Base-by-base conservation (phyloP, 2,113 vertebrate genomes). In the Thymallus thymallus region DNA sequence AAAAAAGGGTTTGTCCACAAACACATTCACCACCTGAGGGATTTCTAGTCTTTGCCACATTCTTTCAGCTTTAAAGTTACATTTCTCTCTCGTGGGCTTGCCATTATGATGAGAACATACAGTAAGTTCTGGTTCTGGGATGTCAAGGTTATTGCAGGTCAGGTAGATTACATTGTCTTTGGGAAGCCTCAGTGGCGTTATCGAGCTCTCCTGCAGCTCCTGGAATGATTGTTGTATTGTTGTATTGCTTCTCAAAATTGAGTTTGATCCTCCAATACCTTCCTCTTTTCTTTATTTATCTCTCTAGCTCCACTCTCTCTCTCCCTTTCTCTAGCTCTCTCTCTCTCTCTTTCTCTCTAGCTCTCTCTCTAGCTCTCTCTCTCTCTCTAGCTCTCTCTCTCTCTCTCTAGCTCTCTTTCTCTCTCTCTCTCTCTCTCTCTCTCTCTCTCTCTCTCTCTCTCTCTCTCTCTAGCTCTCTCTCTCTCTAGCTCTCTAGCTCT, bases 151-250 rank as follows among this genome's bases (percentile, higher is more conserved):
- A 20, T 30, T 41, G 55, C 22, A 30, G 55, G 24, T 71, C 60
- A 86, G 84, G 75, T 76, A 81, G 79, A 87, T 88, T 86, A 87
- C 76, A 72, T 77, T 73, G 65, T 80, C 72, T 51, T 81, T 61
- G 77, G 76, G 78, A 79, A 81, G 77, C 77, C 78, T 80, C 73
- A 56, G 79, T 69, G 68, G 74, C 85, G 82, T 84, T 68, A 76
- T 79, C 16, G 3, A 41, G 35, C 35, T 41, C 9, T 41, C 35
- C 26, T 26, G 26, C 26, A 26, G 26, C 26, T 26, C 26, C 9
- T 41, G 35, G 35, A 41, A 41, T 86, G 74, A 24, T n/a, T 70
- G 76, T 70, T 73, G 67, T 74, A 61, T 87, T 82, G 82, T 87
- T 80, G 76, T 71, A 41, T 75, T 80, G 74, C 76, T 62, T 80